Evolutionary conservation across 2,888 invertebrate species (phyloP).

Genomic region (Chromoteleia sp.): DNA sequence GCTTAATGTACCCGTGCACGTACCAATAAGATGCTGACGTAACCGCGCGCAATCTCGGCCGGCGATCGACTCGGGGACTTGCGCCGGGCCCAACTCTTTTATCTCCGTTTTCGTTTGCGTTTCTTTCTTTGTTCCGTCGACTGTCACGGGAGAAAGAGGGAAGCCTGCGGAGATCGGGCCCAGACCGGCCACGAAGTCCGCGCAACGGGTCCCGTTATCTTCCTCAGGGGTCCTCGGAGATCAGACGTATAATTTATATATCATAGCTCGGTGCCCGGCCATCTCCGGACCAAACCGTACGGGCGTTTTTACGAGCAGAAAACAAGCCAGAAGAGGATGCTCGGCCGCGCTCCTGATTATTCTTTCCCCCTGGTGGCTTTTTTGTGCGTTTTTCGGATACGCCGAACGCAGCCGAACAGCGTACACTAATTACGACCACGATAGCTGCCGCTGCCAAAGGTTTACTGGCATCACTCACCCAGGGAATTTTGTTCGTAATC

Average conservation of each 20-base stretch:
- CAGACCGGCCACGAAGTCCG: constrained; percentile 75
- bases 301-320: constrained; percentile 74
- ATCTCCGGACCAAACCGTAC: constrained; percentile 73
- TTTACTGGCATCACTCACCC: constrained; percentile 74
- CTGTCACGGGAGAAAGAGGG: constrained; percentile 75
- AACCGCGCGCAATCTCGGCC: constrained; percentile 81
- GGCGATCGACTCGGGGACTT: constrained; percentile 76
- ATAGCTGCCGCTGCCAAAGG: constrained; percentile 76
- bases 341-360: constrained; percentile 44
- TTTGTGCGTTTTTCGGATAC: constrained; percentile 48
- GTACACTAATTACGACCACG: constrained; percentile 79
- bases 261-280: constrained; percentile 77
- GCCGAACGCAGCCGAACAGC: constrained; percentile 28
- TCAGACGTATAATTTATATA: constrained; percentile 84
- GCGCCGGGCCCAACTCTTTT: constrained; percentile 57
- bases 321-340: constrained; percentile 62
- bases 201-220: constrained; percentile 79
- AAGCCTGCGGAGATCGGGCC: constrained; percentile 67
- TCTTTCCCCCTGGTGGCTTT: constrained; percentile 40
- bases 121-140: constrained; percentile 70
- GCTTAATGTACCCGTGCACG: constrained; percentile 79
- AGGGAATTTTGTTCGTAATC: constrained; percentile 66
- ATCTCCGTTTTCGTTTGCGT: constrained; percentile 70
- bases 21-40: constrained; percentile 83
- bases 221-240: constrained; percentile 78